Percentiles rank a stretch among this genome's conserved stretches.
These are phyloP conservation scores for Paracentrotus lividus DNA, from an alignment of 53 echinoderm and acorn worm genomes.

Conservation along the genomic window DNA sequence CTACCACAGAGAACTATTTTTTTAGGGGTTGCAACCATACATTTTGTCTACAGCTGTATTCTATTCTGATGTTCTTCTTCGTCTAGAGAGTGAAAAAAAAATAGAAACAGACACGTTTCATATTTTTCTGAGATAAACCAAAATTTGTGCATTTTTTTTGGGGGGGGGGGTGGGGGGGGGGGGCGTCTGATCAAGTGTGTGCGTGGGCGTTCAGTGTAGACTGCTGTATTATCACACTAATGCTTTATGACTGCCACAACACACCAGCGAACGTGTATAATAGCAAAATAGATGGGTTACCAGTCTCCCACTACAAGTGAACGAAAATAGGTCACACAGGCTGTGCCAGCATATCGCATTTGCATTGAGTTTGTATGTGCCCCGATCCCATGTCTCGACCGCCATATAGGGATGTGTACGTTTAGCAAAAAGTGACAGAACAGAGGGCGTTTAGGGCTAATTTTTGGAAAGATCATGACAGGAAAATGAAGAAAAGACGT, in stretches of 20 bases:
- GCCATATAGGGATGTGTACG: background rate
- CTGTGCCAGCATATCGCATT: background rate
- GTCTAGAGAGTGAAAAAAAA: too few relatives aligned
- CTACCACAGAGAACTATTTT: too few relatives aligned
- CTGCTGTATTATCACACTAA: background rate
- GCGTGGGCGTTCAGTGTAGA: background rate
- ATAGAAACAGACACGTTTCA: too few relatives aligned
- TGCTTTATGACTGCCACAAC: background rate
- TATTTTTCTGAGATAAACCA: too few relatives aligned
- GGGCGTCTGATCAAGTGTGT: too few relatives aligned
- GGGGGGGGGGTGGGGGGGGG: too few relatives aligned
- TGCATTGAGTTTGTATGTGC: background rate
- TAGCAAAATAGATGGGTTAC: background rate
- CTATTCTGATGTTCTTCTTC: too few relatives aligned
- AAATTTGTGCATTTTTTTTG: too few relatives aligned
- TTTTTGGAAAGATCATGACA: background rate
- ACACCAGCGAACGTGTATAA: background rate
- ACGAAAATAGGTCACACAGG: background rate
- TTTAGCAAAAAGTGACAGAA: background rate
- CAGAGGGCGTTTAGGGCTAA: conserved; percentile 6
- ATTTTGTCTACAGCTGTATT: too few relatives aligned
- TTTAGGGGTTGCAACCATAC: too few relatives aligned
- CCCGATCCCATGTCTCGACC: too few relatives aligned
- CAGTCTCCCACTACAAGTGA: background rate
- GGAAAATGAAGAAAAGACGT: conserved; percentile 45